phyloP scores from a whole-genome alignment of 2,888 invertebrate genomes.

The Trichopria drosophilae region DNA sequence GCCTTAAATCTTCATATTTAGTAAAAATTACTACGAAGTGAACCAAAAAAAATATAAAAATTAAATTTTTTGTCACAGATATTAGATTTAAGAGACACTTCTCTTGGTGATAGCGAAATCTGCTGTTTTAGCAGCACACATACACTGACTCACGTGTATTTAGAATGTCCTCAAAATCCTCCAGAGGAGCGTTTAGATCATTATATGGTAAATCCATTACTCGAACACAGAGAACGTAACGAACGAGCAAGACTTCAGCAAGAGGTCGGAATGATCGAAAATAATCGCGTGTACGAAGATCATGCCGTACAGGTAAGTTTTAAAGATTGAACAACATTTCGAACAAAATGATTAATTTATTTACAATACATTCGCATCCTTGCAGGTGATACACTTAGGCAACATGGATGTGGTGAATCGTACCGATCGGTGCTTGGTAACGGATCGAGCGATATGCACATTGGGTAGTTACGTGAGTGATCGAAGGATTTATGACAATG shows the following conservation, averaged over 20 bases:
- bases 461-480: constrained; percentile 47
- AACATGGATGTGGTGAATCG: constrained; percentile 32
- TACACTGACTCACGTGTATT: constrained; percentile 61
- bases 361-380: no score
- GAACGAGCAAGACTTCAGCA: no score
- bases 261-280: no score
- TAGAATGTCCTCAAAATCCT: constrained; percentile 58
- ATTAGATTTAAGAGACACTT: constrained; percentile 63
- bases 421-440: constrained; percentile 39
- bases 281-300: constrained; percentile 42
- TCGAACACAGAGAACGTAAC: no score
- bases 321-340: constrained; percentile 5
- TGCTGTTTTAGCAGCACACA: constrained; percentile 63
- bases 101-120: constrained; percentile 65
- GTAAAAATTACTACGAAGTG: no score
- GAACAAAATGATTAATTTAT: no score
- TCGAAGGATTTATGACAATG: constrained; percentile 43
- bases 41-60: constrained; percentile 7
- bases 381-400: no score
- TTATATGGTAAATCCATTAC: no score
- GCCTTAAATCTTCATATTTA: no score
- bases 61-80: constrained; percentile 48
- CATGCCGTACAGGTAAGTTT: constrained; percentile 41
- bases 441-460: constrained; percentile 52
- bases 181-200: constrained; percentile 36